Percentiles rank a stretch among this genome's conserved stretches.
Evolutionary conservation across 2,888 invertebrate genomes (phyloP).

Genomic region (Dicranocentrus wangi): DNA sequence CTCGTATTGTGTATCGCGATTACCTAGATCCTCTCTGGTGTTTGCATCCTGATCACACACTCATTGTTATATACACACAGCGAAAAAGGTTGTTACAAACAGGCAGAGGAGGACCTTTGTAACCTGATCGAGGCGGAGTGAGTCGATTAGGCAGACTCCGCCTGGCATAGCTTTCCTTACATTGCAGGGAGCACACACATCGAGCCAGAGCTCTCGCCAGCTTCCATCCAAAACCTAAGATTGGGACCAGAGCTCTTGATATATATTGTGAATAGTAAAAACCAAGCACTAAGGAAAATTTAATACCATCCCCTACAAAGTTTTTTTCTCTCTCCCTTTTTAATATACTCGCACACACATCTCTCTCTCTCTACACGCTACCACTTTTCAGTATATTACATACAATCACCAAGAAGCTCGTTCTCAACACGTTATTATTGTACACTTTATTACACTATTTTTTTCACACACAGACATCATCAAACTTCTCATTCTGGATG

Average conservation of each 20-base stretch:
- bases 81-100: constrained; percentile 32
- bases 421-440: constrained; percentile 39
- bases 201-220: background rate
- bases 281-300: no score
- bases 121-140: constrained; percentile 67
- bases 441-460: constrained; percentile 13
- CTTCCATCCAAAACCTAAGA: background rate
- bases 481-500: background rate
- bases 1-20: no score
- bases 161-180: constrained; percentile 46
- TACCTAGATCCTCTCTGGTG: no score
- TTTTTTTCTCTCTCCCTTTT: constrained; percentile 9
- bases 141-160: constrained; percentile 65
- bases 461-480: constrained; percentile 48
- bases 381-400: background rate
- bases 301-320: background rate
- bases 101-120: constrained; percentile 60
- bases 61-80: background rate
- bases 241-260: constrained; percentile 12
- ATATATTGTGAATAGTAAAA: no score
- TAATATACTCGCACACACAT: background rate
- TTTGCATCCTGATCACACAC: background rate
- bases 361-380: background rate
- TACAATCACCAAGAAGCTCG: constrained; percentile 30
- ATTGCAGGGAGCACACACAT: background rate